Base-by-base conservation (phyloP, 1,140 invertebrate genomes). In the Lucilia cuprina region DNA sequence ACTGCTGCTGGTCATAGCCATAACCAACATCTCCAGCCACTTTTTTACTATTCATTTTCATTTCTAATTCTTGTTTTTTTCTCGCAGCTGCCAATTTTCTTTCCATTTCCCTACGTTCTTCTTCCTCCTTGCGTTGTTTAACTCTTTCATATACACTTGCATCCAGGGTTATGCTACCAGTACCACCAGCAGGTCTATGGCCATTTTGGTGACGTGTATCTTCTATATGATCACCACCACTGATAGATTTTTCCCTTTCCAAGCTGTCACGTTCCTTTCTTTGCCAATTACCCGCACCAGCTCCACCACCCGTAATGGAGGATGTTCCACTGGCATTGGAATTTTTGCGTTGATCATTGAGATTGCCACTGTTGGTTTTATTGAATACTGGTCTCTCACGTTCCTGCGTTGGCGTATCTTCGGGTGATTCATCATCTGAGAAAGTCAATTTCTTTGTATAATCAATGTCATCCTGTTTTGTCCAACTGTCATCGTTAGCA, bases 361-460 rank as follows among this genome's bases (percentile, higher is more conserved):
- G n/a, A 55, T 41, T 84, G 74, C 82, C 82, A 50, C 82, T 78
- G 77, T 77, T 86, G 34, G 84, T 84, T 80, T 88, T 77, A 83
- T 83, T 25, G 25, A 86, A 80, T 88, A 83, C 34, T 86, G 84
- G 77, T 83, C 83, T 5, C 82, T 85, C 75, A 86, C 84, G 50
- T 50, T 87, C 85, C 30, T 84, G 85, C 14, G 83, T 84, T 82
- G 86, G 70, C 21, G 84, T 55, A 85, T 91, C 87, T 60, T 86
- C 87, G 41, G 93, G 93, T 10, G 92, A 89, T 91, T 98, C 97
- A 86, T 98, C 97, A 92, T 98, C 97, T 89, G 97, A 98, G 91
- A 98, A 99, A 84, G 96, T 95, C 85, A 99, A 92, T 92, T 98
- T 98, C 92, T 98, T 96, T 93, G 97, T 97, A 91, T 98, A 99